Evolutionary conservation across 2,797 vertebrate genomes (phyloP), one percentile per base, ranked within the genome.

Genomic region (Coilia nasus): DNA sequence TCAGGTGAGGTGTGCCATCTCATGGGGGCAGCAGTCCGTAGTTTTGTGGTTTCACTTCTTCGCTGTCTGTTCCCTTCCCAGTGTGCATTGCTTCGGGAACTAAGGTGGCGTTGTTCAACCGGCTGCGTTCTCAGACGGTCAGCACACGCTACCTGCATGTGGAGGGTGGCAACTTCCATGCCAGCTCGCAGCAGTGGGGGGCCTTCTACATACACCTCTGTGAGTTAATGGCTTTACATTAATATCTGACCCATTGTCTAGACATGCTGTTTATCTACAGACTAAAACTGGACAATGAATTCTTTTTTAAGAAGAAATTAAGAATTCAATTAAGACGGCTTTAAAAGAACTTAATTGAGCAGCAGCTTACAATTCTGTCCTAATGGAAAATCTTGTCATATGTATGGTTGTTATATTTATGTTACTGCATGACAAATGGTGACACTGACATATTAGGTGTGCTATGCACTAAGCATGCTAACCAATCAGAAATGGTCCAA

Each of bases 11-110:
- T 41, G 17, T 19, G 35, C 15, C 31, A 41, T 78, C 17, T 17
- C 71, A 35, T 10, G 31, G 44, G 31, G 35, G 6, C 71, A 78
- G 7, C 21, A 11, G n/a, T 3, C 15, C 6, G 71, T 78, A 41
- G 35, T 44, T 44, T 17, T 19, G 17, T 35, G 35, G 71, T 25
- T 19, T 59, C 28, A 25, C 50, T 11, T 78, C 15, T 19, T 84
- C 25, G 12, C 81, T 59, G n/a, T 11, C 6, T 6, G 15, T 56
- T 3, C 57, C 14, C 62, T 19, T 94, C 91, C 46, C 93, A 99
- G 98, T 99, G 89, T 99, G 98, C 90, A 99, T 99, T 93, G 98
- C 98, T 0, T 99, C 98, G 83, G 98, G 98, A 90, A 99, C 98
- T 84, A 99, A 99, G 93, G 98, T 99, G 93, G 98, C 98, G 86